Evolutionary conservation across 2,113 vertebrate genomes (phyloP), one percentile per base, ranked within the genome.

Genomic region (Xiphias gladius): DNA sequence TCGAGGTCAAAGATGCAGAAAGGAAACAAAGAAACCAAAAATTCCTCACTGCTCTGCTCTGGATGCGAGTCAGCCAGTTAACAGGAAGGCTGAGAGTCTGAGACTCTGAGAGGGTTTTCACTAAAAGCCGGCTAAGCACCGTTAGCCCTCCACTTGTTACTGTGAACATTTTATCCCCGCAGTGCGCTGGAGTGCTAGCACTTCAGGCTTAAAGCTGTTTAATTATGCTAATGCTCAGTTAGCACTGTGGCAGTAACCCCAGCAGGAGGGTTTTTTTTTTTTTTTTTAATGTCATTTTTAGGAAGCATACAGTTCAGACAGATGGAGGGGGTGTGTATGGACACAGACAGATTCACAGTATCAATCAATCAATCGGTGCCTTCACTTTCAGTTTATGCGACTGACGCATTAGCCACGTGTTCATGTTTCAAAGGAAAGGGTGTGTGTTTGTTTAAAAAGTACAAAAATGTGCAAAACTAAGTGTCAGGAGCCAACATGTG

Each of bases 141-240:
- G 64, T 76, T 35, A 13, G 32, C 59, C 12, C 61, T 62, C 39
- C 65, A 50, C 48, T 63, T 35, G 58, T 66, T 41, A 48, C 64
- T 28, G 62, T 66, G 61, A 71, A 46, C 37, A 9, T 35, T 30
- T 69, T 12, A 41, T 76, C 75, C 76, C 83, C 9, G 37, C 26
- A 0, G 80, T 12, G 62, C 8, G 2, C 62, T 72, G 43, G 14
- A 79, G 67, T 61, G 78, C 74, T 39, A 37, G 7, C 62, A 63
- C 72, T 80, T 72, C 46, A 76, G 52, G 65, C 74, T 82, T 57
- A 39, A 22, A 65, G 73, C 67, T 58, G 67, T 76, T 83, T 70
- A 69, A 80, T 86, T 83, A 83, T 83, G 83, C 30, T 73, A 77
- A 83, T 76, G 65, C 52, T 59, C 41, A 20, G 50, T 76, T 57